Conservation (phyloP, 2,888 invertebrate species). For the Eudasyphora cyanicolor region DNA sequence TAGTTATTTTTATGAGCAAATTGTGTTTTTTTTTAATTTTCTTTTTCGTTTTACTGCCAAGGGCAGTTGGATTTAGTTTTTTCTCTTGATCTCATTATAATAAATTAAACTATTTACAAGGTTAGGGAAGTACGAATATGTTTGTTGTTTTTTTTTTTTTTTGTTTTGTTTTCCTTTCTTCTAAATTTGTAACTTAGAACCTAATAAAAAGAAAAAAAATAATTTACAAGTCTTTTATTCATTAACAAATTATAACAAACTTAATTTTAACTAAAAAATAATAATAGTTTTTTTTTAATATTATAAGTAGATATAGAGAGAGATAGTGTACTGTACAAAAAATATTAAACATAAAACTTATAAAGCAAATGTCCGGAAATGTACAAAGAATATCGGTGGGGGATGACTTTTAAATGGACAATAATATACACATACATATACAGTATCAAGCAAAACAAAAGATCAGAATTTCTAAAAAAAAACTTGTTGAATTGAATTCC, state of each 20-base stretch:
- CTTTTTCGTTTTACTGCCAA: constrained; percentile 55
- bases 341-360: constrained; percentile 36
- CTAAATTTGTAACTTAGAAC: constrained; percentile 39
- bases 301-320: neutral
- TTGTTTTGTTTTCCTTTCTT: neutral
- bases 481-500: no score
- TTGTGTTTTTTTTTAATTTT: constrained; percentile 19
- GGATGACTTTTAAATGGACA: constrained; percentile 58
- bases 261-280: constrained; percentile 29
- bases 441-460: no score
- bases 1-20: constrained; percentile 54
- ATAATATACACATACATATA: no score
- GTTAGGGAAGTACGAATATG: constrained; percentile 23
- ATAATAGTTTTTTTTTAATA: constrained; percentile 18
- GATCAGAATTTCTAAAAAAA: no score
- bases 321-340: constrained; percentile 39
- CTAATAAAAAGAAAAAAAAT: constrained; percentile 41
- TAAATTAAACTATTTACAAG: constrained; percentile 59
- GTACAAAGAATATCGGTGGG: constrained; percentile 64
- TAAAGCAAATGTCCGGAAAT: constrained; percentile 35
- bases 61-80: constrained; percentile 41
- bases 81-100: constrained; percentile 5
- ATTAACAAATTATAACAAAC: constrained; percentile 62
- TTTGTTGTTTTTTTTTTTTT: constrained; percentile 11
- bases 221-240: constrained; percentile 58